Percentiles rank a stretch among this genome's conserved stretches.
These are phyloP conservation scores for Leptinotarsa peninsularis DNA, from an alignment of 2,888 invertebrate species.

Conservation along the genomic window DNA sequence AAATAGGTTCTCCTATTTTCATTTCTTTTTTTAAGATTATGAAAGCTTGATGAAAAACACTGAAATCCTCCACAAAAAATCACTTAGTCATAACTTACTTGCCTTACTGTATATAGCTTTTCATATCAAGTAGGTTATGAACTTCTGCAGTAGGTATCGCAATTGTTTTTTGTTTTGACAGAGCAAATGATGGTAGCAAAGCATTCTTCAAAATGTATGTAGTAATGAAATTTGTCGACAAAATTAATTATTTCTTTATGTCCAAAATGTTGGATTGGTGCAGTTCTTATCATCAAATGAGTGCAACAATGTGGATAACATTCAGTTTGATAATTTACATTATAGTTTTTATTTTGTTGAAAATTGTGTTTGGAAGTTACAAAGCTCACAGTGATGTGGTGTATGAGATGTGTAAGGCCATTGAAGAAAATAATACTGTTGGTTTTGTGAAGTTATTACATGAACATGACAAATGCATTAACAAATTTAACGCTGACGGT, in stretches of 20 bases:
- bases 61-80: no score
- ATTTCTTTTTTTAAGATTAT: no score
- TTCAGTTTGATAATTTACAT: slow-evolving; percentile 27
- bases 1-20: no score
- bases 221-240: slow-evolving; percentile 19
- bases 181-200: background rate
- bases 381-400: slow-evolving; percentile 19
- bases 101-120: background rate
- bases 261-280: slow-evolving; percentile 36
- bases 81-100: no score
- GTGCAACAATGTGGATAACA: slow-evolving; percentile 38
- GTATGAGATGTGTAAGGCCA: slow-evolving; percentile 38
- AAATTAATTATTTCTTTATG: slow-evolving; percentile 31
- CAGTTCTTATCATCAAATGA: slow-evolving; percentile 34
- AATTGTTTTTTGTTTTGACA: slow-evolving; percentile 22
- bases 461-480: slow-evolving; percentile 49
- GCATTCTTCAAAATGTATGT: background rate
- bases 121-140: background rate
- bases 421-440: slow-evolving; percentile 44
- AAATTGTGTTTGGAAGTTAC: slow-evolving; percentile 9
- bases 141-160: background rate
- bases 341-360: slow-evolving; percentile 22
- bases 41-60: no score
- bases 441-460: slow-evolving; percentile 46
- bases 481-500: slow-evolving; percentile 47